Evolutionary conservation across 2,113 vertebrate genomes (phyloP), one percentile per base, ranked within the genome.

Genomic region (Archocentrus centrarchus): DNA sequence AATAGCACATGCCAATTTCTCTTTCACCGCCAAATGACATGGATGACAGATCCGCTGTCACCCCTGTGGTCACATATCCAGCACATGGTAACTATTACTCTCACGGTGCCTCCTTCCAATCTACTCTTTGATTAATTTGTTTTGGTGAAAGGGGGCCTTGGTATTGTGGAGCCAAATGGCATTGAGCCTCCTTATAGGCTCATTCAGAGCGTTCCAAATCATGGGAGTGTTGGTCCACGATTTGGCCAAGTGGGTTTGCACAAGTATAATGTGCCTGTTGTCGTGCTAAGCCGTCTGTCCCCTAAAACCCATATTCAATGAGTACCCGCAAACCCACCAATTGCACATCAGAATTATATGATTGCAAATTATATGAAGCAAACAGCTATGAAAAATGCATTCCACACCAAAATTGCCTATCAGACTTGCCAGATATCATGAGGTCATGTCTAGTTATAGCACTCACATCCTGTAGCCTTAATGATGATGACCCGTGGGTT

Each of bases 51-150:
- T 93, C 84, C 86, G 50, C 86, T 79, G 89, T 93, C 88, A 88
- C 84, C 85, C 83, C 30, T 81, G 87, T 66, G 88, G 90, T 75
- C 91, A 13, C 86, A 75, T 60, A 89, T 87, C 81, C 90, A 84
- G 90, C 94, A 95, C 93, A 93, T 95, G 94, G 90, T 92, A 92
- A 86, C 91, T 58, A 94, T 95, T 95, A 92, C 90, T 89, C 92
- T 82, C 87, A 64, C 6, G 47, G 86, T 84, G 83, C 91, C 88
- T 89, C 89, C 68, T 86, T 90, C 87, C 86, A 88, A 91, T 93
- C 91, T 81, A 89, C 87, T 87, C 86, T 84, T 89, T 93, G 88
- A 93, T 93, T 90, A 59, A 90, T 93, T 92, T 92, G 89, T 92
- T 90, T 89, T 85, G 60, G 85, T 90, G 91, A 83, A 91, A 90